Evolutionary conservation across 2,797 vertebrate genomes (phyloP), one percentile per base, ranked within the genome.

Genomic region (Ptychobarbus kaznakovi): DNA sequence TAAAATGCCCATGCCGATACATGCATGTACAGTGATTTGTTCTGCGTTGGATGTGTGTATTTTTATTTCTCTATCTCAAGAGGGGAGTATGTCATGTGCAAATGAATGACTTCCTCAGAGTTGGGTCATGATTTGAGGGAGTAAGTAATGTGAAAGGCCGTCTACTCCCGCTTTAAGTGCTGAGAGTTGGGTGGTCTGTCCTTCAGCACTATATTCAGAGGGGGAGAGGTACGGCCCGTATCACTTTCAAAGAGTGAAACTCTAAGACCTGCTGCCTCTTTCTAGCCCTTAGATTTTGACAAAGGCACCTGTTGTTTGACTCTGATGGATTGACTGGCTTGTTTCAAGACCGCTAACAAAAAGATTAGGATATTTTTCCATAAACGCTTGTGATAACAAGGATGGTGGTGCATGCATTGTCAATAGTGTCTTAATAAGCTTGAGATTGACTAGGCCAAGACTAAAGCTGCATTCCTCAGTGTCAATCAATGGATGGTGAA

Each of bases 181-280:
- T 53, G 90, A 92, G 91, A 94, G 93, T 95, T 95, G 95, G 95
- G 95, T 95, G 95, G 95, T 95, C 95, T 92, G 92, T 96, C 94
- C 93, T 90, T 96, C 95, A 96, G 93, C 95, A 91, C 93, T 91
- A 95, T 93, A 95, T 94, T 94, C 93, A 70, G 81, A 86, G 83
- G 92, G 94, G 93, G 92, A 93, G 92, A 93, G 92, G 93, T 94
- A 93, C 94, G 94, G 94, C 80, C 92, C 92, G 83, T 94, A 96
- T 96, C 95, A 92, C 88, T 96, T 96, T 96, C 95, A 96, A 96
- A 96, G 95, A 90, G 90, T 94, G 94, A 95, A 96, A 95, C 92
- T 87, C 91, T 91, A 95, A 92, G 93, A 93, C 90, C 92, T 22
- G 86, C 86, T 90, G 94, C 90, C 93, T 88, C 74, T 86, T 73